Evolutionary conservation across 2,113 vertebrate genomes (phyloP).

Genomic region (Aptenodytes forsteri): DNA sequence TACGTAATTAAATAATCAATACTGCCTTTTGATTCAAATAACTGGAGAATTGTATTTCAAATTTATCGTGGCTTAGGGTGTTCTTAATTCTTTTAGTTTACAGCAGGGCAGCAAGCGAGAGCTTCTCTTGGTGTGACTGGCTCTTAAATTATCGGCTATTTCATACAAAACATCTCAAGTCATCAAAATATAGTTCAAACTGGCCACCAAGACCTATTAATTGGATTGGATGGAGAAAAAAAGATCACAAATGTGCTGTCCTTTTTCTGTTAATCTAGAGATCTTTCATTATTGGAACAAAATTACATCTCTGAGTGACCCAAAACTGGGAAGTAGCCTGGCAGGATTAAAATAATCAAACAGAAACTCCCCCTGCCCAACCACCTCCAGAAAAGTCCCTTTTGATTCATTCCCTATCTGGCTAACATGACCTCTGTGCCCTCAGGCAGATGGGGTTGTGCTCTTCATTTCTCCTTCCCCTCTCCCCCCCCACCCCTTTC

Average conservation of each 20-base stretch:
- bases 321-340: neutral
- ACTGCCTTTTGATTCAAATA: slow-evolving; percentile 35
- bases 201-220: neutral
- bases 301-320: neutral
- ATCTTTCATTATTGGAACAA: neutral
- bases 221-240: neutral
- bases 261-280: neutral
- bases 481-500: neutral
- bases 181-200: neutral
- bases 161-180: neutral
- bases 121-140: neutral
- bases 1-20: slow-evolving; percentile 50
- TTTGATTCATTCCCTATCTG: neutral
- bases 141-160: neutral
- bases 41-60: neutral
- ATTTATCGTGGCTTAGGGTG: neutral
- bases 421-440: neutral
- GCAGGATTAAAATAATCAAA: neutral
- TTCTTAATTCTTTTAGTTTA: slow-evolving; percentile 16
- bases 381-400: neutral
- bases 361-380: neutral
- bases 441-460: neutral
- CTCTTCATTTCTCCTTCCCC: neutral
- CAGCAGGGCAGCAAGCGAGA: neutral
- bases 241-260: neutral